Percentiles rank a stretch among this genome's conserved stretches.
Evolutionary conservation across 1,140 invertebrate species (phyloP).

Genomic region (Littorina saxatilis): DNA sequence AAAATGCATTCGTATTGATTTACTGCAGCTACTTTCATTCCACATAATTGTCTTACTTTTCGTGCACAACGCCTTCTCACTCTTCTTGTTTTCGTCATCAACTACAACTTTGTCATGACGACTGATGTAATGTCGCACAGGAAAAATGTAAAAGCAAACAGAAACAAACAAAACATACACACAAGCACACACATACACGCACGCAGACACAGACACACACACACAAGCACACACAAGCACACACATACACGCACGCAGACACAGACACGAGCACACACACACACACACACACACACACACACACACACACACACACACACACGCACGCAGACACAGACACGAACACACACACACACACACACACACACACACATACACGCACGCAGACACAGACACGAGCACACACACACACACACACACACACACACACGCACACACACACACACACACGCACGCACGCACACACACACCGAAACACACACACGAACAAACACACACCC

Average conservation of each 20-base stretch:
- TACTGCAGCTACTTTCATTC: no score
- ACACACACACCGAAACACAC: conserved; percentile 13
- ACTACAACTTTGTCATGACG: no score
- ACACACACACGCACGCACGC: not conserved
- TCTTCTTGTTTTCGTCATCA: no score
- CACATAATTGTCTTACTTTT: no score
- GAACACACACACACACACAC: not conserved
- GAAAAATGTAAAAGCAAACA: no score
- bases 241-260: not conserved
- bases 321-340: not conserved
- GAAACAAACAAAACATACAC: no score
- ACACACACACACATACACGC: conserved; percentile 9
- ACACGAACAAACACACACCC: conserved; percentile 11
- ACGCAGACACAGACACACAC: no score
- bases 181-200: no score
- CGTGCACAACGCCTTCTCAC: no score
- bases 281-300: conserved; percentile 16
- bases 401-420: conserved; percentile 11
- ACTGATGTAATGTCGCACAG: no score
- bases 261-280: conserved; percentile 1
- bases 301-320: conserved; percentile 6
- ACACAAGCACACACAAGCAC: no score
- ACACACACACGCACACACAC: not conserved
- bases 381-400: conserved; percentile 7
- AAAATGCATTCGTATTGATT: no score